Percentiles rank a stretch among this genome's conserved stretches.
phyloP scores from a whole-genome alignment of 2,113 vertebrate species.

The Thunnus thynnus region DNA sequence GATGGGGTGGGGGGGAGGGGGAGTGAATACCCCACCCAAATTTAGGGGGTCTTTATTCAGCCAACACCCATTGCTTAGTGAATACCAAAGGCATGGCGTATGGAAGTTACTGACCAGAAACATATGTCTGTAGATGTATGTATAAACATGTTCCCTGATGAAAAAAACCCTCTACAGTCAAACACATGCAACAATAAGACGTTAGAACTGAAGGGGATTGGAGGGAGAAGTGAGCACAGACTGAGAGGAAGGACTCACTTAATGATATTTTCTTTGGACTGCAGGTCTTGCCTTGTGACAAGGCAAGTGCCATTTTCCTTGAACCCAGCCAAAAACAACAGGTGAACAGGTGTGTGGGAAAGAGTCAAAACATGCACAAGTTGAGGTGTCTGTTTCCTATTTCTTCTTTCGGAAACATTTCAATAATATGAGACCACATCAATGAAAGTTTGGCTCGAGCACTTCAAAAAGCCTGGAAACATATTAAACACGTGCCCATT shows the following conservation, averaged over 20 bases:
- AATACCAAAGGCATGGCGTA: conserved; percentile 71
- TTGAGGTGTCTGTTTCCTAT: conserved; percentile 50
- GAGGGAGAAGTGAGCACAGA: neutral
- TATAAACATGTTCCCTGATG: conserved; percentile 33
- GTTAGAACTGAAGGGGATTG: neutral
- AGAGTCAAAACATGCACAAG: conserved; percentile 32
- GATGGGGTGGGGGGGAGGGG: conserved; percentile 16
- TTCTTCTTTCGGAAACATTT: conserved; percentile 53
- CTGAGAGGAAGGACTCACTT: neutral
- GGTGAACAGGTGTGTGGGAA: conserved; percentile 67
- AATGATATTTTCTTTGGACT: conserved; percentile 54
- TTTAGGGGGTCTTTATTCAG: conserved; percentile 73
- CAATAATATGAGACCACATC: conserved; percentile 62
- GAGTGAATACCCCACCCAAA: conserved; percentile 69
- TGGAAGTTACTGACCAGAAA: conserved; percentile 68
- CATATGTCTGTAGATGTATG: conserved; percentile 61
- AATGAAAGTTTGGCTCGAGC: conserved; percentile 35
- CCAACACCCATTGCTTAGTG: conserved; percentile 61
- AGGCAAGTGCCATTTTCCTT: conserved; percentile 42
- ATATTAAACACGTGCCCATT: neutral
- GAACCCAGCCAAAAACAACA: conserved; percentile 67
- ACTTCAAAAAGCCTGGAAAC: conserved; percentile 49
- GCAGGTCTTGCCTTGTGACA: conserved; percentile 24
- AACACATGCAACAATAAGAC: conserved; percentile 17
- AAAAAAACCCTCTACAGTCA: neutral